Base-by-base conservation (phyloP, 2,113 vertebrate species). In the Solenodon paradoxus region DNA sequence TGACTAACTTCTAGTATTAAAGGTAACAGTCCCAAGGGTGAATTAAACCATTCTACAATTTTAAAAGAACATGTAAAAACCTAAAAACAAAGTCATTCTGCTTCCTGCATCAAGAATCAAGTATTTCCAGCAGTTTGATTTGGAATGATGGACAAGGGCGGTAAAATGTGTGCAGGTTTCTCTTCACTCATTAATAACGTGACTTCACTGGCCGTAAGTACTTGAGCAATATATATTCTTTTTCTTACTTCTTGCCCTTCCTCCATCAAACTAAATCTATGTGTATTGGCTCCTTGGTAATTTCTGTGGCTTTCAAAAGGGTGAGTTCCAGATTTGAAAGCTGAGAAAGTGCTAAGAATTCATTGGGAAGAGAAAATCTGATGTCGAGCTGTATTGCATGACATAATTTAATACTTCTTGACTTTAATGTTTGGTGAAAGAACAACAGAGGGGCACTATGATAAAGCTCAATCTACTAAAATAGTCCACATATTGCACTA, bases 81-180 rank as follows among this genome's bases (percentile, higher is more conserved):
- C 64, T 87, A 38, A 45, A 80, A 92, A 40, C 16, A 86, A 53
- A 85, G 10, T 49, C 5, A 13, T 49, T n/a, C 71, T 79, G 28
- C 35, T 79, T 84, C 49, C 55, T 95, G 35, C 26, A 24, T 78
- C 30, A 74, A 61, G 77, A 87, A 64, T 38, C 63, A 68, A 59
- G 81, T 66, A 35, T 80, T 68, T 74, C 93, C 81, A 47, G 66
- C 35, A 81, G 30, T 75, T 59, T 92, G 38, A 35, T 53, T 87
- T 38, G 42, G 42, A 9, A 20, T 2, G 4, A 28, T 0, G 2
- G 53, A 7, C 0, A 0, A 13, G 0, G 0, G 74, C 13, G 45
- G 59, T 9, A 30, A 80, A 68, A 35, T 38, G 45, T 57, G 64
- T 32, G 49, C 4, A 35, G 59, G 38, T 64, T 68, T 77, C 55